phyloP scores from a whole-genome alignment of 2,113 vertebrate species.

The Sorex araneus region DNA sequence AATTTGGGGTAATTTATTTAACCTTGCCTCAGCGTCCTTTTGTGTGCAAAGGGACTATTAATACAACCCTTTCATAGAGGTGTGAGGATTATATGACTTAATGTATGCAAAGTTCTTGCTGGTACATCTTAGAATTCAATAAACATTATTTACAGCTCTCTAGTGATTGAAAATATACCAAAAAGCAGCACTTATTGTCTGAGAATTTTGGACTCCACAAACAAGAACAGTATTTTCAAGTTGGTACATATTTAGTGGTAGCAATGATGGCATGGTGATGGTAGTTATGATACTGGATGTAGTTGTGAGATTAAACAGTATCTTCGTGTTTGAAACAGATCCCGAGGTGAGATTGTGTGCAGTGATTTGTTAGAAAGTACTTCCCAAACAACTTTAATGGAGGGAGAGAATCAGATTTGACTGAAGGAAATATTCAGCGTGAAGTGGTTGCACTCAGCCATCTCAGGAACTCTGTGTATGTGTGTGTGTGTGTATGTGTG shows the following conservation, averaged over 20 bases:
- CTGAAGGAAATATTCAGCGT: not conserved
- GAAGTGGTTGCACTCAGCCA: not conserved
- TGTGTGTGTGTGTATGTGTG: no score
- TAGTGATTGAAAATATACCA: not conserved
- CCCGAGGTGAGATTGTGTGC: not conserved
- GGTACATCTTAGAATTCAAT: not conserved
- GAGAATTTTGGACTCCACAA: not conserved
- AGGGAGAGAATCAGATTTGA: not conserved
- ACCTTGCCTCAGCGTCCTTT: not conserved
- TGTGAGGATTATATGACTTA: conserved; percentile 34
- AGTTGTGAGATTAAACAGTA: not conserved
- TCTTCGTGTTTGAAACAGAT: not conserved
- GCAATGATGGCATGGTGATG: no score
- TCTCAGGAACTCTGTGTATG: not conserved
- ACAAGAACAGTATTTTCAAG: not conserved
- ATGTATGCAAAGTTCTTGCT: conserved; percentile 27
- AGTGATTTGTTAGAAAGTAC: not conserved
- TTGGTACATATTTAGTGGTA: not conserved
- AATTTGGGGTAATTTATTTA: not conserved
- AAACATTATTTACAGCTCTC: not conserved
- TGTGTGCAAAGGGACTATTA: not conserved
- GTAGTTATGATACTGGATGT: not conserved
- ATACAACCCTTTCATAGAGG: not conserved
- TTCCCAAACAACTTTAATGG: not conserved
- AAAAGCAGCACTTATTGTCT: not conserved